phyloP scores from a whole-genome alignment of 1,140 invertebrate genomes.

The Rhopalosiphum maidis region DNA sequence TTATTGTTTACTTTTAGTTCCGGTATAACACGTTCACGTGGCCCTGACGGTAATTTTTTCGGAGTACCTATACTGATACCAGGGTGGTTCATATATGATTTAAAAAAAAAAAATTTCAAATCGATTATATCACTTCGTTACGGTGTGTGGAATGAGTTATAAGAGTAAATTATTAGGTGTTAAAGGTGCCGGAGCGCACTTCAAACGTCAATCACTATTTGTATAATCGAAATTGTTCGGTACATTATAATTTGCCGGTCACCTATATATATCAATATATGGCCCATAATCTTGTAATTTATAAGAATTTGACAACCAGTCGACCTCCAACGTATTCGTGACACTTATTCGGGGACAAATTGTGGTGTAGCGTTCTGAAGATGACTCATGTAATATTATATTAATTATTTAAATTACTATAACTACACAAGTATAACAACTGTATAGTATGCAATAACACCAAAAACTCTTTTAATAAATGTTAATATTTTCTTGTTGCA shows the following conservation, averaged over 20 bases:
- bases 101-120: background rate
- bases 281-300: background rate
- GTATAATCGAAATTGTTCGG: constrained; percentile 7
- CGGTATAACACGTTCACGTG: background rate
- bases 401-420: background rate
- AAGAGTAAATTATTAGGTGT: background rate
- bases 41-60: background rate
- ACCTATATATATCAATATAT: background rate
- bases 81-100: background rate
- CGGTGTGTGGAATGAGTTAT: background rate
- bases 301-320: background rate
- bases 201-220: background rate
- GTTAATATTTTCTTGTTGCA: background rate
- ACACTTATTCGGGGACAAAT: background rate
- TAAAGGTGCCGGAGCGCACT: background rate
- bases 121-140: constrained; percentile 5
- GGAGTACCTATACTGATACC: background rate
- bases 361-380: background rate
- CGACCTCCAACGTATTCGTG: background rate
- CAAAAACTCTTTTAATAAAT: background rate
- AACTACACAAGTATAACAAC: background rate
- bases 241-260: background rate
- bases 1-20: constrained; percentile 17
- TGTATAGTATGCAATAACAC: background rate
- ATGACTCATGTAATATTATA: background rate